These are phyloP conservation scores for Marcusenius ussheri DNA, from an alignment of 2,113 vertebrate species.

Conservation along the genomic window DNA sequence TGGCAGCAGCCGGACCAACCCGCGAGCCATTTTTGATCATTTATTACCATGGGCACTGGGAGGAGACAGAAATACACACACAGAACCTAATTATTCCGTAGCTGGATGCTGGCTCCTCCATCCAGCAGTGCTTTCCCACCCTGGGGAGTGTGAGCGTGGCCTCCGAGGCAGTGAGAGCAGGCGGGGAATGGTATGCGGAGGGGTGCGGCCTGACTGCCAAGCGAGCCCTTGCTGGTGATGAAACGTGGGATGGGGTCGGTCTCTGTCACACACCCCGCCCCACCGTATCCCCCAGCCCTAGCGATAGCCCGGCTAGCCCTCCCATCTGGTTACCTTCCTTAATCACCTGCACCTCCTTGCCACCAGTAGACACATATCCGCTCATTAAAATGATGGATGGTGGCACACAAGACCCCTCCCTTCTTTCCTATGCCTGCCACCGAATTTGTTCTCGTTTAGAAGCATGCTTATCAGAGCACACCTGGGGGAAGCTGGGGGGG, in stretches of 20 bases:
- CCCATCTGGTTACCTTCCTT: constrained; percentile 63
- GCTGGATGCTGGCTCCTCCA: background rate
- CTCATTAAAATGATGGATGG: constrained; percentile 87
- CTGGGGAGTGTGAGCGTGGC: background rate
- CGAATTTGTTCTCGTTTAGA: constrained; percentile 64
- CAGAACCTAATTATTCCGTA: background rate
- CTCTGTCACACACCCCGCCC: constrained; percentile 21
- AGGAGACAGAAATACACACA: background rate
- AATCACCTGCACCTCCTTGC: constrained; percentile 76
- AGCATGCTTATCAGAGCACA: constrained; percentile 60
- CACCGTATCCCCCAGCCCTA: constrained; percentile 37
- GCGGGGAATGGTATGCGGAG: background rate
- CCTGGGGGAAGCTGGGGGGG: constrained; percentile 46
- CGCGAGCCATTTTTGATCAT: constrained; percentile 37
- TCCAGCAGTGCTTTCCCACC: background rate
- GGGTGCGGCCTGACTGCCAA: background rate
- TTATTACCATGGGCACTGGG: background rate
- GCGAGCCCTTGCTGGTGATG: background rate
- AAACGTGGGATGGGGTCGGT: constrained; percentile 9
- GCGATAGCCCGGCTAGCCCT: constrained; percentile 51
- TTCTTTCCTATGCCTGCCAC: constrained; percentile 45
- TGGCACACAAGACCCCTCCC: constrained; percentile 44
- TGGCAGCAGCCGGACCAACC: background rate
- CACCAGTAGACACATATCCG: constrained; percentile 57
- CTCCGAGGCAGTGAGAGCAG: background rate